Base-by-base conservation (phyloP, 64 coral and sea anemone genomes). In the Dendronephthya gigantea region DNA sequence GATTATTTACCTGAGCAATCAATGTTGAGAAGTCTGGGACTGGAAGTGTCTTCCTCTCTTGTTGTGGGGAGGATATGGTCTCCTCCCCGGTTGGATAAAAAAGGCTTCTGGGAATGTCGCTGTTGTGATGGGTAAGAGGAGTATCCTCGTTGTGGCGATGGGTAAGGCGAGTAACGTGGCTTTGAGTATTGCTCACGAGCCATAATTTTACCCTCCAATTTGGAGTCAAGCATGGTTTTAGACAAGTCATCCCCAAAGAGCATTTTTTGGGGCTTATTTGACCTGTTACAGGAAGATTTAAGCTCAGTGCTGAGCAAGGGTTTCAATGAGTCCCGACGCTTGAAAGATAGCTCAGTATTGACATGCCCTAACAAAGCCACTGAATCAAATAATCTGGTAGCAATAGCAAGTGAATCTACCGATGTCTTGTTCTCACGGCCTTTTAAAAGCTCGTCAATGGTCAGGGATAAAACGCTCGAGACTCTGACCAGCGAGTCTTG, bases 181-280 rank as follows among this genome's bases (percentile, higher is more conserved):
- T 33, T 75, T 19, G n/a, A 33, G 3, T 6, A 4, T 27, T 75
- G 69, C 14, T 51, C 58, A 32, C 4, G 49, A 1, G 58, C 49
- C 50, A 85, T 37, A 28, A 85, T 37, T 3, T 85, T 85, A 13
- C 49, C 84, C 10, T 84, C 36, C 50, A 86, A 38, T 38, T 66
- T 86, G 27, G 32, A 55, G 50, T 86, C 84, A 33, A 34, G 17
- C 35, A 86, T 86, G 35, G 84, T 86, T 85, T 40, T 86, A 9
- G 84, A 65, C 37, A 86, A 40, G 39, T 86, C 84, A 86, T 69
- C 55, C 17, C 84, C 84, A 65, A 86, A 86, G 22, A 39, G 84
- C 69, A 75, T 4, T 33, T 75, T 75, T 33, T 75, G 69, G 30
- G 69, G 69, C 25, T 33, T 75, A 30, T 75, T 75, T 19, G 84